These are phyloP conservation scores for Leptosomus discolor DNA, from an alignment of 2,113 vertebrate genomes.

Conservation along the genomic window DNA sequence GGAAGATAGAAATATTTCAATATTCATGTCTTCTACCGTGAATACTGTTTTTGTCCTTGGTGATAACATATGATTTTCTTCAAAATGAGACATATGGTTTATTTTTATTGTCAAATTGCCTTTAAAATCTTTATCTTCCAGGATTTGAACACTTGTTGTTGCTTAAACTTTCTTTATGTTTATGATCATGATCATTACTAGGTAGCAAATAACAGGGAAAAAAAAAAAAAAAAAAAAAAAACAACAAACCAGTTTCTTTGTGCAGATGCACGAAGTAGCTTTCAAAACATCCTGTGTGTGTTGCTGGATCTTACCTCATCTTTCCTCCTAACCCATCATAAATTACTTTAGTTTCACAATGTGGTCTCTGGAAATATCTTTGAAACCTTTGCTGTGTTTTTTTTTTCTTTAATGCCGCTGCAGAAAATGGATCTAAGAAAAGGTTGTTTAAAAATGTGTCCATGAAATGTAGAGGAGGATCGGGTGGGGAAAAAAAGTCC, in stretches of 20 bases:
- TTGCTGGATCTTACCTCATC: not conserved
- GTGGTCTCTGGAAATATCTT: not conserved
- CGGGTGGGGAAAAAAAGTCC: not conserved
- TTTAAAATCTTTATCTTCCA: not conserved
- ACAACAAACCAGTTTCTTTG: no score
- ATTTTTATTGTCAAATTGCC: not conserved
- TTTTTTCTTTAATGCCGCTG: not conserved
- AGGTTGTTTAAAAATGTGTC: not conserved
- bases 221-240: no score
- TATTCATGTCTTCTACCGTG: not conserved
- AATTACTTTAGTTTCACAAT: not conserved
- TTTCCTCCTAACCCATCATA: not conserved
- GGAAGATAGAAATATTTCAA: no score
- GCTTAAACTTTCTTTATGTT: not conserved
- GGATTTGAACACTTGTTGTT: not conserved
- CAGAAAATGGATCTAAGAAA: not conserved
- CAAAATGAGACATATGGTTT: not conserved
- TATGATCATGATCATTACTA: not conserved
- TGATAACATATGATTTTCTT: not conserved
- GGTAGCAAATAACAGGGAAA: not conserved
- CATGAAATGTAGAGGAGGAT: not conserved
- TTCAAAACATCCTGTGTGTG: not conserved
- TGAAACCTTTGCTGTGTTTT: rapidly evolving
- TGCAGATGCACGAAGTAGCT: not conserved
- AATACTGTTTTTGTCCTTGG: not conserved